Evolutionary conservation across 2,113 vertebrate species (phyloP).

Genomic region (Erinaceus europaeus): DNA sequence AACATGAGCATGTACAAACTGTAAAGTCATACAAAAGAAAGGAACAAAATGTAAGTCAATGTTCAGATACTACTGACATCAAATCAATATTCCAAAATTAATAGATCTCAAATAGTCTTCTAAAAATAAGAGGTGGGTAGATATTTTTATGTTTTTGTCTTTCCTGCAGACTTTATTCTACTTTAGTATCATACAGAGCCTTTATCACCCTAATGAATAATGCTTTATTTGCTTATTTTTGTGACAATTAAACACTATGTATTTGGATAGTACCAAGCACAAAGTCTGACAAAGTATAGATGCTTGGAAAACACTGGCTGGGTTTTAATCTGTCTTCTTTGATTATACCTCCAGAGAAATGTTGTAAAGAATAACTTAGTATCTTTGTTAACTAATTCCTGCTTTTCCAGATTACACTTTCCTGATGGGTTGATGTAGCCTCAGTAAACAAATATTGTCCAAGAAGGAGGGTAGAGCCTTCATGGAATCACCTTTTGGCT

Average conservation of each 20-base stretch:
- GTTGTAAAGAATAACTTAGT: not conserved
- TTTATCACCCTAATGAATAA: not conserved
- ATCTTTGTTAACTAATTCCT: not conserved
- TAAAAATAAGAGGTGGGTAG: not conserved
- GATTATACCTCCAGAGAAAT: conserved; percentile 4
- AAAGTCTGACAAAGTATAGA: not conserved
- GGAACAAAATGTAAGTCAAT: not conserved
- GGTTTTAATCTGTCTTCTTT: conserved; percentile 9
- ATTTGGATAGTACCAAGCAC: not conserved
- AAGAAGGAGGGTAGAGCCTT: not conserved
- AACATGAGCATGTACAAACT: not conserved
- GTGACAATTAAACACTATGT: not conserved
- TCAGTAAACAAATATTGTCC: not conserved
- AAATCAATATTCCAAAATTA: not conserved
- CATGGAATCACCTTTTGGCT: not conserved
- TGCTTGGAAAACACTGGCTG: not conserved
- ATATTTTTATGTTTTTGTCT: conserved; percentile 25
- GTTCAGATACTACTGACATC: conserved; percentile 33
- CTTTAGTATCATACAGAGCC: not conserved
- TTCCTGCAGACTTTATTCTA: not conserved
- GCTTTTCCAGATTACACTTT: not conserved
- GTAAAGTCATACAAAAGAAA: conserved; percentile 35
- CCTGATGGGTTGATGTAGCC: not conserved
- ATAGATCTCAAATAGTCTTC: too few species aligned
- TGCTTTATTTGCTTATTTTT: not conserved